Evolutionary conservation across 2,113 vertebrate species (phyloP).

Genomic region (Pomatorhinus ruficollis): DNA sequence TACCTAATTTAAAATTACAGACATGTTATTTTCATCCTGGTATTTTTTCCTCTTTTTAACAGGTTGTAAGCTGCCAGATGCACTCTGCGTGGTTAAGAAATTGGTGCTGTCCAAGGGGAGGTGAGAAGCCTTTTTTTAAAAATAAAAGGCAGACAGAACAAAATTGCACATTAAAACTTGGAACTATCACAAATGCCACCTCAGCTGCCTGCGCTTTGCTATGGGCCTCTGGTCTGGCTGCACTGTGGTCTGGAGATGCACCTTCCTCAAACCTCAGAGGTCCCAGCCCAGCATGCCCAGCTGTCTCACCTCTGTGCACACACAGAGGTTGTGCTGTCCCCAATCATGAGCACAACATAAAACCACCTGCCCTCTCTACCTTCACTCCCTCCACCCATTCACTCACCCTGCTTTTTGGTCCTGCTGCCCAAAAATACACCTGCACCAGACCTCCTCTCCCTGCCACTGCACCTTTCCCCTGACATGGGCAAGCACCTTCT

Average conservation of each 20-base stretch:
- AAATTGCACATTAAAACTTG: background rate
- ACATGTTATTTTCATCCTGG: background rate
- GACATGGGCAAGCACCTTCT: background rate
- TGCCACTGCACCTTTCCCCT: background rate
- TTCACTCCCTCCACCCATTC: background rate
- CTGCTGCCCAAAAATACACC: background rate
- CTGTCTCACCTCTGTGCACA: background rate
- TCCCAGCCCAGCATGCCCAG: background rate
- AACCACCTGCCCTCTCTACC: background rate
- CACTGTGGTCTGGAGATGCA: background rate
- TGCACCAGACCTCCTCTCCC: background rate
- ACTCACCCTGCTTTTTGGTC: background rate
- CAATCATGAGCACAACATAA: background rate
- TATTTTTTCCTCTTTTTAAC: background rate
- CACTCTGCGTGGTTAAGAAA: background rate
- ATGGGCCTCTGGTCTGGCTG: background rate
- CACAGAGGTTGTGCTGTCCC: background rate
- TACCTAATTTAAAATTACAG: constrained; percentile 33
- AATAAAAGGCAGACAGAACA: background rate
- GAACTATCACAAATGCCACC: background rate
- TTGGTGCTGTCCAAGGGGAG: background rate
- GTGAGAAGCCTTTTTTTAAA: background rate
- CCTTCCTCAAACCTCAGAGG: background rate
- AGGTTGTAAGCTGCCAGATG: background rate
- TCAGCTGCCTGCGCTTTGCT: background rate